phyloP scores from a whole-genome alignment of 1,140 invertebrate species.

The Chironomus striatipennis region DNA sequence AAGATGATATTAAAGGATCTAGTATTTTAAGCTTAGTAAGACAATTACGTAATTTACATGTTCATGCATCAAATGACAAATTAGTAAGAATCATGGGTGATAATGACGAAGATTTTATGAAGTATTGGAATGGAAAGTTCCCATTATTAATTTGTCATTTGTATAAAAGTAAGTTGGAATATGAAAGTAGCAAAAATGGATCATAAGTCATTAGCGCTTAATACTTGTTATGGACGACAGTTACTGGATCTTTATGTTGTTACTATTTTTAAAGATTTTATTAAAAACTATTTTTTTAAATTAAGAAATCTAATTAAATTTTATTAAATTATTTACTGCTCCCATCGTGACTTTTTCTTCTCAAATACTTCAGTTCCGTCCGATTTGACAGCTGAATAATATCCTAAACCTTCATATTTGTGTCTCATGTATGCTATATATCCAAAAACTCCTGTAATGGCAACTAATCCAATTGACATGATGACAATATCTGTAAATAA shows the following conservation, averaged over 20 bases:
- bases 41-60: background rate
- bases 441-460: slow-evolving; percentile 58
- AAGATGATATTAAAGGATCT: background rate
- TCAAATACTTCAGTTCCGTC: slow-evolving; percentile 63
- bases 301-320: background rate
- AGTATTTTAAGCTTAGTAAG: background rate
- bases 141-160: background rate
- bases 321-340: slow-evolving; percentile 30
- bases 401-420: slow-evolving; percentile 65
- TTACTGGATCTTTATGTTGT: background rate
- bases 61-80: background rate
- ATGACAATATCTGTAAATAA: slow-evolving; percentile 67
- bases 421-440: slow-evolving; percentile 73
- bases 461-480: slow-evolving; percentile 63
- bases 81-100: background rate
- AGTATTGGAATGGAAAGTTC: background rate
- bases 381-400: slow-evolving; percentile 62
- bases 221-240: background rate
- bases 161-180: background rate
- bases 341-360: slow-evolving; percentile 73
- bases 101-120: background rate
- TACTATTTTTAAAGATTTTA: background rate
- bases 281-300: background rate
- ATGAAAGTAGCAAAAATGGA: background rate
- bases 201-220: background rate